phyloP scores from a whole-genome alignment of 2,113 vertebrate genomes.

The Galeopterus variegatus region DNA sequence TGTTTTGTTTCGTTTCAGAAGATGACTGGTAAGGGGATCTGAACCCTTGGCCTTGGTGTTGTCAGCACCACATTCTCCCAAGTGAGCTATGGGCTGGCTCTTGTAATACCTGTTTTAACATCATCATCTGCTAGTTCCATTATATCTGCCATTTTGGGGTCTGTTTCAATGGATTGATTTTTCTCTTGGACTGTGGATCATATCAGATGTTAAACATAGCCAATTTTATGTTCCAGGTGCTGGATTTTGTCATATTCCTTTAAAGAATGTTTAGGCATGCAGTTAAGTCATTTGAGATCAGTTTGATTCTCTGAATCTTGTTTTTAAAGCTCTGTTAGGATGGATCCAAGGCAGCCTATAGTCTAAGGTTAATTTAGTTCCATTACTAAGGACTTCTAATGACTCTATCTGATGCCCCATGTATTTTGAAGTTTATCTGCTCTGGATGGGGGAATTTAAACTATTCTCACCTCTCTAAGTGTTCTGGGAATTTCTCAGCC shows the following conservation, averaged over 20 bases:
- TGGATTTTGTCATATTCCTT: constrained; percentile 38
- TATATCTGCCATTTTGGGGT: background rate
- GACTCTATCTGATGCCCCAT: background rate
- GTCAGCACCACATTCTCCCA: no score
- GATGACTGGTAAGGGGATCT: no score
- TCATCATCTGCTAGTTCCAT: background rate
- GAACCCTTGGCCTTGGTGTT: no score
- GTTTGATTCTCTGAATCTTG: background rate
- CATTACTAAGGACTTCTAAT: background rate
- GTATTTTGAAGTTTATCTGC: background rate
- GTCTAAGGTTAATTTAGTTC: background rate
- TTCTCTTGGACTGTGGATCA: background rate
- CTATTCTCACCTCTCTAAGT: background rate
- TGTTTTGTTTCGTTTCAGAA: no score
- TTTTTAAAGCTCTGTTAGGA: background rate
- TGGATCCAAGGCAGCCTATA: background rate
- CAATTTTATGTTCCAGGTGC: background rate
- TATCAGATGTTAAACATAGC: background rate
- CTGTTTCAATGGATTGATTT: background rate
- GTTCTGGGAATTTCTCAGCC: background rate
- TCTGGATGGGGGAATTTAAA: background rate
- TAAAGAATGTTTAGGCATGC: background rate
- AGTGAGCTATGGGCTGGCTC: no score
- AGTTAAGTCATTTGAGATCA: background rate
- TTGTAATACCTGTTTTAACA: background rate